Percentiles rank a stretch among this genome's conserved stretches.
Conservation (phyloP, 2,888 invertebrate genomes). For the Drosophila peninsularis region DNA sequence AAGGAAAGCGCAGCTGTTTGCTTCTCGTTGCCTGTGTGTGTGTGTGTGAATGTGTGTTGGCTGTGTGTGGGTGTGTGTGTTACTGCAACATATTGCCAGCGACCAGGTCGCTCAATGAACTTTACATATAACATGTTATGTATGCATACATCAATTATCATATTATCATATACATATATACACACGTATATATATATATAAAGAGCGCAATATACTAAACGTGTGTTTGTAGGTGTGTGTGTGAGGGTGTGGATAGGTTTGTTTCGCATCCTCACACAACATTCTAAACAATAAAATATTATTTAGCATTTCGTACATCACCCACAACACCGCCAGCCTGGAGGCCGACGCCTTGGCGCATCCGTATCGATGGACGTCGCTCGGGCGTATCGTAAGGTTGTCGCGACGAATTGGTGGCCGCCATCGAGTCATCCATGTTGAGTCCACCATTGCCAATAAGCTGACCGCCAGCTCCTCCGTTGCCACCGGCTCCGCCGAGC, state of each 20-base stretch:
- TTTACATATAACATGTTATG: conserved; percentile 62
- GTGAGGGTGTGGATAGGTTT: conserved; percentile 20
- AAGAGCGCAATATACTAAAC: conserved; percentile 48
- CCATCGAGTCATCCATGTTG: conserved; percentile 84
- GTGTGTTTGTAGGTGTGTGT: conserved; percentile 21
- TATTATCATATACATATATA: conserved; percentile 24
- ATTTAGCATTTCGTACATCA: conserved; percentile 85
- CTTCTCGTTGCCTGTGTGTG: conserved; percentile 39
- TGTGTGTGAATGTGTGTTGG: conserved; percentile 22
- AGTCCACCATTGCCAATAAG: conserved; percentile 79
- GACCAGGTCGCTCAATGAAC: conserved; percentile 49
- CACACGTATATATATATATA: conserved; percentile 24
- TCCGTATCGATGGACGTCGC: conserved; percentile 84
- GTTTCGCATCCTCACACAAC: conserved; percentile 28
- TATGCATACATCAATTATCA: conserved; percentile 46
- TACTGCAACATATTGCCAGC: conserved; percentile 56
- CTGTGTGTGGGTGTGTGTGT: conserved; percentile 39
- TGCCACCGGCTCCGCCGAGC: conserved; percentile 69
- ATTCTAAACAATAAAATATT: conserved; percentile 84
- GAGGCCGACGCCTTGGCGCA: conserved; percentile 83
- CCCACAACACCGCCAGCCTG: conserved; percentile 81
- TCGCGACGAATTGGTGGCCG: conserved; percentile 84
- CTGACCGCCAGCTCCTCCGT: conserved; percentile 53
- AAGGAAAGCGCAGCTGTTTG: conserved; percentile 65
- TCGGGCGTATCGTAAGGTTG: conserved; percentile 85